Evolutionary conservation across 2,888 invertebrate genomes (phyloP).

Genomic region (Trypoxylon attenuatum): DNA sequence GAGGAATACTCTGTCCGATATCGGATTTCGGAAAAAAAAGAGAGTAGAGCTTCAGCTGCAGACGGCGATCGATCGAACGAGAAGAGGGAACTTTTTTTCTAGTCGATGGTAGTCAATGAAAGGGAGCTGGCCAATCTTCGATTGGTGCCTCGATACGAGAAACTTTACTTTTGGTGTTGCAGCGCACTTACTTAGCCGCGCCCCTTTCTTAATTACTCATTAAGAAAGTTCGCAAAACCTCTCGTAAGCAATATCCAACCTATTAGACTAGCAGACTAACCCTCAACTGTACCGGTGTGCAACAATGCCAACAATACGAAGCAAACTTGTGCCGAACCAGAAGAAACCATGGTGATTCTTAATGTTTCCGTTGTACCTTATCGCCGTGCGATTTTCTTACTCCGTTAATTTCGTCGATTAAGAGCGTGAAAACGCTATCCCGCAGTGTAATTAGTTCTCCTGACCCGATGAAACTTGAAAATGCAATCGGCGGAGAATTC

Average conservation of each 20-base stretch:
- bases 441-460: too few species aligned
- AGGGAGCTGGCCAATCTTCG: slow-evolving; percentile 11
- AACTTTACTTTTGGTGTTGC: slow-evolving; percentile 37
- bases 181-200: slow-evolving; percentile 47
- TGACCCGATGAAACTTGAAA: not conserved
- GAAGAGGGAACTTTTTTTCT: slow-evolving; percentile 26
- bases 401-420: slow-evolving; percentile 23
- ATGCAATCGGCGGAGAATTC: too few species aligned
- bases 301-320: too few species aligned
- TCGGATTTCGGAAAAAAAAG: not conserved
- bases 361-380: slow-evolving; percentile 14
- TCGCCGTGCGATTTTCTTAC: not conserved
- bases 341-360: slow-evolving; percentile 8
- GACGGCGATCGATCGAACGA: not conserved
- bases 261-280: too few species aligned
- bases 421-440: not conserved
- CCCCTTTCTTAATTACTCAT: slow-evolving; percentile 61
- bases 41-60: too few species aligned
- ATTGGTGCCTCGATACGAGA: slow-evolving; percentile 29
- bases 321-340: slow-evolving; percentile 42
- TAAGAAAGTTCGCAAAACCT: slow-evolving; percentile 56
- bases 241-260: slow-evolving; percentile 49
- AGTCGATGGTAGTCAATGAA: slow-evolving; percentile 22
- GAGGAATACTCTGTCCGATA: slow-evolving; percentile 8
- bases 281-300: too few species aligned